These are phyloP conservation scores for Sebastiscus tertius DNA, from an alignment of 2,797 vertebrate species.

Conservation along the genomic window DNA sequence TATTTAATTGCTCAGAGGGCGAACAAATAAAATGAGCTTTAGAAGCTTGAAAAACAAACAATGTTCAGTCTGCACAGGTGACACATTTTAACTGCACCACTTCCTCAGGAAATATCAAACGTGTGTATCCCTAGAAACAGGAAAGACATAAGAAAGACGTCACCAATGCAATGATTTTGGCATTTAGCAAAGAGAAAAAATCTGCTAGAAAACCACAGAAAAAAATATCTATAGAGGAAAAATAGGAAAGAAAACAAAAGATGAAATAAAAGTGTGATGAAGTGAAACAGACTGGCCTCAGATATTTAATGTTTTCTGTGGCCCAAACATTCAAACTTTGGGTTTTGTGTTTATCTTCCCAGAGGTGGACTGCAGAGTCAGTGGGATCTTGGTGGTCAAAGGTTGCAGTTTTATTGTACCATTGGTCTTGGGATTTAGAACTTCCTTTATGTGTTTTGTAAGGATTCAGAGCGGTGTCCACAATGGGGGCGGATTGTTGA, in stretches of 20 bases:
- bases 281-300: background rate
- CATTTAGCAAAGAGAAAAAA: background rate
- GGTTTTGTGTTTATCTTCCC: slow-evolving; percentile 5
- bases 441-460: slow-evolving; percentile 12
- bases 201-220: background rate
- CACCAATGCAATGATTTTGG: background rate
- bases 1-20: background rate
- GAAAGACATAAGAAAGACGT: background rate
- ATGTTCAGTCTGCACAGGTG: background rate
- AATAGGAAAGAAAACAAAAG: background rate
- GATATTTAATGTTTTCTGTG: background rate
- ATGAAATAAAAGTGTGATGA: background rate
- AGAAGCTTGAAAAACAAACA: background rate
- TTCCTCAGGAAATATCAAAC: slow-evolving; percentile 20
- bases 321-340: background rate
- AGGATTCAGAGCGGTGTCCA: background rate
- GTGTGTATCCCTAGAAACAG: background rate
- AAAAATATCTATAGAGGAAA: background rate
- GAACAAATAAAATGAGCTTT: background rate
- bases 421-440: background rate
- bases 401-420: background rate
- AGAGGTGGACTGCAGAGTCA: slow-evolving; percentile 20
- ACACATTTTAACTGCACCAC: background rate
- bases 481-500: background rate
- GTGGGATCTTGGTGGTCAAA: slow-evolving; percentile 21